phyloP scores from a whole-genome alignment of 2,113 vertebrate genomes.

The Callopanchax toddi region DNA sequence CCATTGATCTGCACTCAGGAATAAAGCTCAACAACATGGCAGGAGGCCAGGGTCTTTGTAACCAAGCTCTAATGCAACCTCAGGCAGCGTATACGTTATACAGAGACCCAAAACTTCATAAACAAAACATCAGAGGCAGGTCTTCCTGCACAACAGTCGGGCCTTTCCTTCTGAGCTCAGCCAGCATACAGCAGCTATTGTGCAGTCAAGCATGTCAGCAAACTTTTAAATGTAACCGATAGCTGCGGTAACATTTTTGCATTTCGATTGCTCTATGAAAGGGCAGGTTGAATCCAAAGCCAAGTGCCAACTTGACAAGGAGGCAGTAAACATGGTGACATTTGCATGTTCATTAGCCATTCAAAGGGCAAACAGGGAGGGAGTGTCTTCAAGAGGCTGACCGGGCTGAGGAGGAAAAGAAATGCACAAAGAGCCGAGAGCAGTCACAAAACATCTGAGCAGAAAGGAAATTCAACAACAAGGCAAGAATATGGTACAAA shows the following conservation, averaged over 20 bases:
- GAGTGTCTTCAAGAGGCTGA: conserved; percentile 15
- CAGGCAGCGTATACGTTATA: neutral
- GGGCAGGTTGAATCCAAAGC: conserved; percentile 25
- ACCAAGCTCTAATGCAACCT: neutral
- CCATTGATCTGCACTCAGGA: conserved; percentile 50
- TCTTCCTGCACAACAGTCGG: neutral
- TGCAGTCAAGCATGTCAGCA: neutral
- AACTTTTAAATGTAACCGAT: conserved; percentile 40
- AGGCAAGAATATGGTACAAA: neutral
- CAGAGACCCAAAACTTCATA: neutral
- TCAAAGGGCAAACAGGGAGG: conserved; percentile 59
- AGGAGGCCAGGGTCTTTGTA: conserved; percentile 32
- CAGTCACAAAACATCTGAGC: neutral
- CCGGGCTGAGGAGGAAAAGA: neutral
- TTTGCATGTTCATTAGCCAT: conserved; percentile 70
- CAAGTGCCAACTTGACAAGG: conserved; percentile 47
- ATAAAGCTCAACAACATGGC: conserved; percentile 15
- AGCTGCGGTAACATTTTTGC: conserved; percentile 45
- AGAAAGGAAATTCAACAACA: neutral
- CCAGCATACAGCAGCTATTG: neutral
- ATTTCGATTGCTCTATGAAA: conserved; percentile 61
- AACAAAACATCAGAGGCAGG: conserved; percentile 8
- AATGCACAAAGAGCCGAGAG: neutral
- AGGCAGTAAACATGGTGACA: conserved; percentile 56
- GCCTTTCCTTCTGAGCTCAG: neutral